phyloP scores from a whole-genome alignment of 2,113 vertebrate genomes.

The Ammodramus savannarum region DNA sequence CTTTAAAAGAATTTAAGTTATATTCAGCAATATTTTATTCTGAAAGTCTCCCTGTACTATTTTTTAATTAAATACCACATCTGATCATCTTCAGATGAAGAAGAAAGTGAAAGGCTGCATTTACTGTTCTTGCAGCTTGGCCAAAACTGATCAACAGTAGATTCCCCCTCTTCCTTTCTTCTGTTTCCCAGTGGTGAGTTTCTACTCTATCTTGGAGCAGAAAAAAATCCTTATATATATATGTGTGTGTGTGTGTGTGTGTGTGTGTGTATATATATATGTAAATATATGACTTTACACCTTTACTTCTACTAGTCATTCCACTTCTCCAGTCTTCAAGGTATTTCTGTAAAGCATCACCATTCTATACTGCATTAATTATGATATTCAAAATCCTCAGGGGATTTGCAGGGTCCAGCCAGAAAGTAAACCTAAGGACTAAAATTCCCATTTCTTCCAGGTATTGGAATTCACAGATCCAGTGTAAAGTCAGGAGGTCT shows the following conservation, averaged over 20 bases:
- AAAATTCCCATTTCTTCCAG: neutral
- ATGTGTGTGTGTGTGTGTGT: no score
- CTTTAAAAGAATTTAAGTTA: neutral
- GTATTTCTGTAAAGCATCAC: neutral
- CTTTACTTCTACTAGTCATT: neutral
- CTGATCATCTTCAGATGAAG: neutral
- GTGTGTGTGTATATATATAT: no score
- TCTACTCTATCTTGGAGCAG: neutral
- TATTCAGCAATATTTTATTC: neutral
- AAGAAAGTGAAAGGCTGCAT: neutral
- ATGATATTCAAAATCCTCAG: neutral
- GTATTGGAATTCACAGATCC: neutral
- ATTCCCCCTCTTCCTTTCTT: neutral
- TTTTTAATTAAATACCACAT: neutral
- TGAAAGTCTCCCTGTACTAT: neutral
- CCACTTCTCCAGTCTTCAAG: neutral
- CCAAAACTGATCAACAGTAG: neutral
- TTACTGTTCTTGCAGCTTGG: neutral
- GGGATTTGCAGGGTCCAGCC: neutral
- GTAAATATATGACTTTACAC: neutral
- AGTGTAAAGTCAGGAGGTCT: neutral
- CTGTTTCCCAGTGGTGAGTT: neutral
- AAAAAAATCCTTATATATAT: neutral
- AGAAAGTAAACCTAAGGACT: neutral
- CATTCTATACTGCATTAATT: neutral